Evolutionary conservation across 1,140 invertebrate species (phyloP).

Genomic region (Phortica variegata): DNA sequence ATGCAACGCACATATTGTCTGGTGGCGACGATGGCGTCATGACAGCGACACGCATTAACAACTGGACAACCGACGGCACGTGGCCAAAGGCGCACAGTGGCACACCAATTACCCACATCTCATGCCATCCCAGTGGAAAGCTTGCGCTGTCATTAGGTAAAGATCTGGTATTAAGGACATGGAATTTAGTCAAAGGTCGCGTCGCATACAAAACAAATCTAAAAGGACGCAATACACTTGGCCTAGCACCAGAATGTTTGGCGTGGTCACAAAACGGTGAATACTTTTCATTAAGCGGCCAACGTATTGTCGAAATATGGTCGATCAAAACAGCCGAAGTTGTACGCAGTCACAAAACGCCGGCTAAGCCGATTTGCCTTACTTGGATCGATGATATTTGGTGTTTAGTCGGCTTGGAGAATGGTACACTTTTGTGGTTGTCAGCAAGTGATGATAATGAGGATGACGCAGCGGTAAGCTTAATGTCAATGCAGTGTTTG

Average conservation of each 20-base stretch:
- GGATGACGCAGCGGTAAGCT: slow-evolving; percentile 31
- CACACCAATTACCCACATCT: slow-evolving; percentile 67
- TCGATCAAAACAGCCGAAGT: slow-evolving; percentile 71
- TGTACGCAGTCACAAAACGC: slow-evolving; percentile 62
- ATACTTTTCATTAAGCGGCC: slow-evolving; percentile 71
- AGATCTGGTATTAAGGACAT: slow-evolving; percentile 82
- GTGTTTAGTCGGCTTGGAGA: slow-evolving; percentile 70
- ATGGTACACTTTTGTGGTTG: slow-evolving; percentile 68
- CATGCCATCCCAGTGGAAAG: slow-evolving; percentile 87
- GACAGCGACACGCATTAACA: slow-evolving; percentile 76
- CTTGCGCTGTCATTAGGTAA: slow-evolving; percentile 81
- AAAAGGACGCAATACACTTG: slow-evolving; percentile 63
- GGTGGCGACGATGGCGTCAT: slow-evolving; percentile 83
- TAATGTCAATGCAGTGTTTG: not conserved
- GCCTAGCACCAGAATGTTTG: slow-evolving; percentile 60
- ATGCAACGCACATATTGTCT: slow-evolving; percentile 76
- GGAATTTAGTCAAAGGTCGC: slow-evolving; percentile 91
- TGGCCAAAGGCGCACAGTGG: slow-evolving; percentile 73
- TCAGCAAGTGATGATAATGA: slow-evolving; percentile 55
- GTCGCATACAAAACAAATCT: slow-evolving; percentile 82
- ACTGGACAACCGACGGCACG: slow-evolving; percentile 80
- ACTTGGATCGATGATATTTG: slow-evolving; percentile 65
- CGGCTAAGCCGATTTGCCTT: slow-evolving; percentile 65
- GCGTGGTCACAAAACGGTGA: slow-evolving; percentile 71
- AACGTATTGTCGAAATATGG: slow-evolving; percentile 74